Conservation (phyloP, 2,797 vertebrate species). For the Lagocephalus sceleratus region DNA sequence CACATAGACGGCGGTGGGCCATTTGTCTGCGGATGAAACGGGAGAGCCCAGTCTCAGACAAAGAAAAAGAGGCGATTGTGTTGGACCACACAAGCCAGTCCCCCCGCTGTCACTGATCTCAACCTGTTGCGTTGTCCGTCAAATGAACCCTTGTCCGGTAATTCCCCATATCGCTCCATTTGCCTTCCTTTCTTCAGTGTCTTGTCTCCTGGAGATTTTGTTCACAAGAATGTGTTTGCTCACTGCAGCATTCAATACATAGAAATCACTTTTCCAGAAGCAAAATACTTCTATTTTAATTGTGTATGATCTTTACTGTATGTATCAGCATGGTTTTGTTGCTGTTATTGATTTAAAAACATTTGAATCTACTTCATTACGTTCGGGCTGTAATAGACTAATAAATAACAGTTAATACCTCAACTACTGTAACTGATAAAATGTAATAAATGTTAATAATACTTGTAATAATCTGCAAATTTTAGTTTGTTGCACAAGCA, state of each 20-base stretch:
- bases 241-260: too few relatives aligned
- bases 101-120: conserved; percentile 83
- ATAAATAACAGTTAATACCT: too few relatives aligned
- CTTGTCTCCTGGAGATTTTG: conserved; percentile 38
- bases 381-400: too few relatives aligned
- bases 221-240: too few relatives aligned
- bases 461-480: too few relatives aligned
- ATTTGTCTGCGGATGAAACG: conserved; percentile 1
- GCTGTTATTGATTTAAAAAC: not conserved
- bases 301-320: not conserved
- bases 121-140: conserved; percentile 82
- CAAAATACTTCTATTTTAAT: too few relatives aligned
- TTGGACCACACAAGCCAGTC: conserved; percentile 51
- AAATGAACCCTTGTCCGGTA: conserved; percentile 71
- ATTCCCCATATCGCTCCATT: conserved; percentile 54
- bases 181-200: conserved; percentile 52
- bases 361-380: too few relatives aligned
- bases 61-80: conserved; percentile 4
- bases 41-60: conserved; percentile 2
- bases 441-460: too few relatives aligned
- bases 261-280: too few relatives aligned
- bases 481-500: too few relatives aligned
- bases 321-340: not conserved
- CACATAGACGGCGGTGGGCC: not conserved
- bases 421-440: too few relatives aligned